phyloP scores from a whole-genome alignment of 2,797 vertebrate genomes.

The Tympanoctomys barrerae region DNA sequence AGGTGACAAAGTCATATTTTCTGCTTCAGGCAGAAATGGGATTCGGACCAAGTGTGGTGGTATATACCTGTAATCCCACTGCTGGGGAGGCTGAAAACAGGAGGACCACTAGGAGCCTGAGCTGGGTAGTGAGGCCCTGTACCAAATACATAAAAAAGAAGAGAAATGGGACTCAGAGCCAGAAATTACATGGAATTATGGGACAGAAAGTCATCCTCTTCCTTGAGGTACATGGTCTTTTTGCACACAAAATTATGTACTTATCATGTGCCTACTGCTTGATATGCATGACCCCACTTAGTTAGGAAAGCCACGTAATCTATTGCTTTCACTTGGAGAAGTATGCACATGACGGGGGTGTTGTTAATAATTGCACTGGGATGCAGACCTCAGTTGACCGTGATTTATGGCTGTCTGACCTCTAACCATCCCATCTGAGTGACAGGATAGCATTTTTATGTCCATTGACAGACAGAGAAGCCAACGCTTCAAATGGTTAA shows the following conservation, averaged over 20 bases:
- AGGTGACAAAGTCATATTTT: not conserved
- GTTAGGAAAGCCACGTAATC: accelerated
- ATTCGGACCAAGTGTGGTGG: not conserved
- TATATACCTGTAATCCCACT: too few relatives aligned
- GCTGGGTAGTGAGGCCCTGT: too few relatives aligned
- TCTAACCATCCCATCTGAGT: not conserved
- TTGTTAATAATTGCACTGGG: accelerated
- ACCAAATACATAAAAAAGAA: too few relatives aligned
- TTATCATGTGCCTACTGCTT: not conserved
- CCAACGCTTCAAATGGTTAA: not conserved
- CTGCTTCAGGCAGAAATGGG: not conserved
- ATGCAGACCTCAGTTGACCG: accelerated
- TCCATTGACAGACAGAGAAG: not conserved
- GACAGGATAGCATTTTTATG: too few relatives aligned
- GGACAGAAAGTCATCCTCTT: not conserved
- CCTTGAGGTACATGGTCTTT: not conserved
- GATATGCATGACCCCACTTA: not conserved
- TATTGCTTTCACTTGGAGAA: not conserved
- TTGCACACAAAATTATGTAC: too few relatives aligned
- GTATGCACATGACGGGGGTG: not conserved
- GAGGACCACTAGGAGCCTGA: too few relatives aligned
- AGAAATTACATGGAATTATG: not conserved
- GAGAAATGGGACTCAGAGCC: not conserved
- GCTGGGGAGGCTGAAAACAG: too few relatives aligned
- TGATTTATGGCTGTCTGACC: accelerated